These are phyloP conservation scores for Acanthis flammea DNA, from an alignment of 2,797 vertebrate species.

Conservation along the genomic window DNA sequence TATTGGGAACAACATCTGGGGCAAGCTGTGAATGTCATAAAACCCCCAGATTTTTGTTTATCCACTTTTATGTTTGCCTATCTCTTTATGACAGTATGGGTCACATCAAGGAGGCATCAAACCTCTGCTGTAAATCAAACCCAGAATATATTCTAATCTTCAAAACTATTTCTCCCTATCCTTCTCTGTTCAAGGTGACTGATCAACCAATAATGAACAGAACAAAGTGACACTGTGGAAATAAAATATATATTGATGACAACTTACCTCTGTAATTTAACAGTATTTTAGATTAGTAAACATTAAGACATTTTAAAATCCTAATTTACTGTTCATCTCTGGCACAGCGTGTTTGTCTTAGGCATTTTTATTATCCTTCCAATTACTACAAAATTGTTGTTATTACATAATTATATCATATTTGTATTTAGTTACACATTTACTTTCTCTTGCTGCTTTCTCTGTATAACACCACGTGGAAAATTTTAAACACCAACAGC, in stretches of 20 bases:
- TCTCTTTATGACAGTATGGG: background rate
- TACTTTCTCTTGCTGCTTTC: background rate
- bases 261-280: conserved; percentile 33
- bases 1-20: background rate
- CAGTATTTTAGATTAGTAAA: conserved; percentile 55
- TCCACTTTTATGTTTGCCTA: background rate
- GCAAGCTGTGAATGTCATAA: background rate
- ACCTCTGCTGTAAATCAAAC: conserved; percentile 2
- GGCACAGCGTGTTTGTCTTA: background rate
- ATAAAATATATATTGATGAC: conserved; percentile 16
- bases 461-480: background rate
- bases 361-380: background rate
- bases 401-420: background rate
- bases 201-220: background rate
- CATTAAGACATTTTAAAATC: conserved; percentile 4
- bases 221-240: conserved; percentile 52
- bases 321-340: background rate
- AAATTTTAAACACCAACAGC: background rate
- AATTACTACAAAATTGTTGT: background rate
- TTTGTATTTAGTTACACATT: background rate
- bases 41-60: background rate
- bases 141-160: background rate
- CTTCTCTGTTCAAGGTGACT: background rate
- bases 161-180: background rate
- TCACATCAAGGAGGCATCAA: background rate